A percentile compares a stretch with the other conserved stretches of the same genome.
These are phyloP conservation scores for Pogonomyrmex californicus DNA, from an alignment of 1,140 invertebrate genomes.

Conservation along the genomic window DNA sequence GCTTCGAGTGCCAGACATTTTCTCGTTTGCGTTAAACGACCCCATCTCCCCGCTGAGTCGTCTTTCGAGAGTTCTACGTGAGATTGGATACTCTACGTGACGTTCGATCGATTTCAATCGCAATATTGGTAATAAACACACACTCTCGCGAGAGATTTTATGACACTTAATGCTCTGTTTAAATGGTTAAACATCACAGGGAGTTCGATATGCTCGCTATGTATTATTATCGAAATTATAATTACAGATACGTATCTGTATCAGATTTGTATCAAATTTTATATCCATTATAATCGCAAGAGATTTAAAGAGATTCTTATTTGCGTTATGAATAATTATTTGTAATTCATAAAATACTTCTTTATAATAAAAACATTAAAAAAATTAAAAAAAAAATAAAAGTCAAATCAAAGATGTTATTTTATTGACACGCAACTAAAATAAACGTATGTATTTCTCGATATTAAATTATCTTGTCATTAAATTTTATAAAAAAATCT, in stretches of 20 bases:
- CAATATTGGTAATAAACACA: slow-evolving; percentile 16
- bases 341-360: background rate
- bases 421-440: background rate
- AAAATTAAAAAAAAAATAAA: background rate
- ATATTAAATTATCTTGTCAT: background rate
- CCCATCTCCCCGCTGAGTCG: background rate
- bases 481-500: background rate
- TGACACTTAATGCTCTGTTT: background rate
- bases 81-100: slow-evolving; percentile 23
- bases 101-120: slow-evolving; percentile 34
- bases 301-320: background rate
- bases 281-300: background rate
- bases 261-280: background rate
- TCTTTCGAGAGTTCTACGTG: slow-evolving; percentile 35
- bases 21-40: slow-evolving; percentile 50
- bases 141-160: background rate
- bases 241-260: background rate
- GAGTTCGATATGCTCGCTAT: background rate
- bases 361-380: background rate
- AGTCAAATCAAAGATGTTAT: background rate
- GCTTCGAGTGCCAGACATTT: slow-evolving; percentile 37
- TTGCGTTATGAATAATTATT: background rate
- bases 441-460: background rate
- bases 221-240: background rate
- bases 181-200: background rate